Evolutionary conservation across 2,888 invertebrate genomes (phyloP).

Genomic region (Phyllotreta cruciferae): DNA sequence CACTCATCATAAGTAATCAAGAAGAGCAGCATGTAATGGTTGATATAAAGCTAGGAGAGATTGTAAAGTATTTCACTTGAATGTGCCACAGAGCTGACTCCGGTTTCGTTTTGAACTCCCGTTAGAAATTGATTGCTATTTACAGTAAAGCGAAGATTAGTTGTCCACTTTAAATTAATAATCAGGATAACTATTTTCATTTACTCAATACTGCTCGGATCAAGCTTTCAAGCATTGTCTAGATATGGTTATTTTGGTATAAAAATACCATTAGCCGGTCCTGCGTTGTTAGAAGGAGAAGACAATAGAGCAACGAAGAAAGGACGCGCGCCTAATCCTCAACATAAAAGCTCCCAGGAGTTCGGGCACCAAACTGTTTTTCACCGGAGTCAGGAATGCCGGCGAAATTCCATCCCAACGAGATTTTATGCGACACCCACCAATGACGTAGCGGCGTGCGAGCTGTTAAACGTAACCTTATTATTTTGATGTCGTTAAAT

Average conservation of each 20-base stretch:
- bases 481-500: slow-evolving; percentile 52
- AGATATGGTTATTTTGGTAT: too few species aligned
- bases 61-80: slow-evolving; percentile 17
- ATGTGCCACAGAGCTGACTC: slow-evolving; percentile 23
- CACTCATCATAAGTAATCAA: slow-evolving; percentile 25
- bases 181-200: too few species aligned
- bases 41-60: slow-evolving; percentile 8
- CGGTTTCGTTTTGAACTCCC: neutral
- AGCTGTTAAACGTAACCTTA: slow-evolving; percentile 49
- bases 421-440: slow-evolving; percentile 48
- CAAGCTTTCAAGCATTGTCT: too few species aligned
- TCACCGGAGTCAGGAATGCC: slow-evolving; percentile 42
- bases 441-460: slow-evolving; percentile 49
- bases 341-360: slow-evolving; percentile 44
- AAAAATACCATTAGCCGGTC: neutral
- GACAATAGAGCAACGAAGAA: slow-evolving; percentile 25
- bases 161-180: too few species aligned
- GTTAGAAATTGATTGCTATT: too few species aligned
- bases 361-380: slow-evolving; percentile 40
- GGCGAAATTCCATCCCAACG: slow-evolving; percentile 40
- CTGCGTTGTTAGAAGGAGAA: neutral
- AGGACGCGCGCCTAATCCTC: slow-evolving; percentile 44
- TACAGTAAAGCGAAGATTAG: too few species aligned
- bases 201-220: too few species aligned
- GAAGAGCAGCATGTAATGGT: slow-evolving; percentile 19